Conservation (phyloP, 2,888 invertebrate genomes). For the Tyria jacobaeae region DNA sequence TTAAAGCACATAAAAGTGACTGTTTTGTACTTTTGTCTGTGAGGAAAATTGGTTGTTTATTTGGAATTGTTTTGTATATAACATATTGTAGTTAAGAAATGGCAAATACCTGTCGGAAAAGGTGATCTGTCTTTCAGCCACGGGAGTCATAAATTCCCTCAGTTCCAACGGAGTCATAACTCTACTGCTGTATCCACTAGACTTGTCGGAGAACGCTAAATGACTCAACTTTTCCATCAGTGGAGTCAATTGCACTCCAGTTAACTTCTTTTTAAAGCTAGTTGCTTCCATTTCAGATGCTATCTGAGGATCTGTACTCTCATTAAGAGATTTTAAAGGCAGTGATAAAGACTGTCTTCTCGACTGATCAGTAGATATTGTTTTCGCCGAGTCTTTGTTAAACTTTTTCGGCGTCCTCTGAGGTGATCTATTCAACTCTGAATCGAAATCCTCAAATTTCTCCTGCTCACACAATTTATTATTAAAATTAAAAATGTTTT, state of each 20-base stretch:
- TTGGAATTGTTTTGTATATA: too few relatives aligned
- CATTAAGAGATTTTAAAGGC: constrained; percentile 90
- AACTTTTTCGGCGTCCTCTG: constrained; percentile 79
- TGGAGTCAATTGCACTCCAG: constrained; percentile 92
- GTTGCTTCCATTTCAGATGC: constrained; percentile 69
- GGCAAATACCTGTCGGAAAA: constrained; percentile 69
- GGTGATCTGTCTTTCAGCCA: constrained; percentile 71
- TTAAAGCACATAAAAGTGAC: too few relatives aligned
- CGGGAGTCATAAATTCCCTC: constrained; percentile 78
- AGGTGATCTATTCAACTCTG: constrained; percentile 75
- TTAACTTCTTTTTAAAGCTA: constrained; percentile 84
- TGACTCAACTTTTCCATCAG: constrained; percentile 93
- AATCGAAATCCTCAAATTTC: constrained; percentile 83
- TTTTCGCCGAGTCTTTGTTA: constrained; percentile 68
- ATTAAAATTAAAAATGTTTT: constrained; percentile 78
- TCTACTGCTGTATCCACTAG: constrained; percentile 89
- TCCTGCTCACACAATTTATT: constrained; percentile 73
- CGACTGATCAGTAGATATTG: constrained; percentile 71
- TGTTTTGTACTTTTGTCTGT: too few relatives aligned
- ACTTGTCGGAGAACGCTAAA: constrained; percentile 89
- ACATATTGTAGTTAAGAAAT: neutral
- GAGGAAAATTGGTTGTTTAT: too few relatives aligned
- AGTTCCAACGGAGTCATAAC: constrained; percentile 88
- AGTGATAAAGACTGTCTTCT: constrained; percentile 88
- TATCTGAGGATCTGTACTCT: constrained; percentile 72